phyloP scores from a whole-genome alignment of 2,888 invertebrate genomes.

The Parnassius orleans region DNA sequence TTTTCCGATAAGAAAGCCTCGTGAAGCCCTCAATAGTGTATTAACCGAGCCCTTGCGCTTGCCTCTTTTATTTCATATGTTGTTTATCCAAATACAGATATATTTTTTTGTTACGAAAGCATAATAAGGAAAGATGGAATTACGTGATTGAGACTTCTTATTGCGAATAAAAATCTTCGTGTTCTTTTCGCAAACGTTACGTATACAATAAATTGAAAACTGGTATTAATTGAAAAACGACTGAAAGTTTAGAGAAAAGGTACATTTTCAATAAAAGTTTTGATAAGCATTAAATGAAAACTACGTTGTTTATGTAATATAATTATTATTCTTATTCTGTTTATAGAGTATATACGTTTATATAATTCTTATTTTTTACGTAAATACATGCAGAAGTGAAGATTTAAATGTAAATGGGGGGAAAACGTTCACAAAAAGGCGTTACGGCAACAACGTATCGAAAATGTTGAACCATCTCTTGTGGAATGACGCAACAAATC shows the following conservation, averaged over 20 bases:
- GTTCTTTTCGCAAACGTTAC: too few relatives aligned
- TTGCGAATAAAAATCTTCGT: neutral
- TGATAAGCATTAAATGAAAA: too few relatives aligned
- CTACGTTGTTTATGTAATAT: too few relatives aligned
- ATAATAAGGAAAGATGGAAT: slow-evolving; percentile 21
- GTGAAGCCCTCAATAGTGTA: slow-evolving; percentile 49
- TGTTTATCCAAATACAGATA: slow-evolving; percentile 37
- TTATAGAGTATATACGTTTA: neutral
- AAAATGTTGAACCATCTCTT: slow-evolving; percentile 29
- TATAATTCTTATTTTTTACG: too few relatives aligned
- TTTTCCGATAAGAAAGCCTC: slow-evolving; percentile 45
- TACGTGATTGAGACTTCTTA: slow-evolving; percentile 15
- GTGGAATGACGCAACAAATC: slow-evolving; percentile 54
- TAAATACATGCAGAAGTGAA: neutral
- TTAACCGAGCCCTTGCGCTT: slow-evolving; percentile 39
- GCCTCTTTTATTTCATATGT: slow-evolving; percentile 41
- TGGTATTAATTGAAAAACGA: too few relatives aligned
- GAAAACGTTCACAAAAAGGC: slow-evolving; percentile 27
- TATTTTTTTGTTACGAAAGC: slow-evolving; percentile 28
- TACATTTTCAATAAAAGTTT: too few relatives aligned
- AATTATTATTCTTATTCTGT: too few relatives aligned
- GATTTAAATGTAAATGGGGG: slow-evolving; percentile 3
- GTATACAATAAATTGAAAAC: too few relatives aligned
- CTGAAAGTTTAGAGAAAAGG: too few relatives aligned
- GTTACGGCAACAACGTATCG: slow-evolving; percentile 15